These are phyloP conservation scores for Acridotheres tristis DNA, from an alignment of 2,797 vertebrate genomes.

Conservation along the genomic window DNA sequence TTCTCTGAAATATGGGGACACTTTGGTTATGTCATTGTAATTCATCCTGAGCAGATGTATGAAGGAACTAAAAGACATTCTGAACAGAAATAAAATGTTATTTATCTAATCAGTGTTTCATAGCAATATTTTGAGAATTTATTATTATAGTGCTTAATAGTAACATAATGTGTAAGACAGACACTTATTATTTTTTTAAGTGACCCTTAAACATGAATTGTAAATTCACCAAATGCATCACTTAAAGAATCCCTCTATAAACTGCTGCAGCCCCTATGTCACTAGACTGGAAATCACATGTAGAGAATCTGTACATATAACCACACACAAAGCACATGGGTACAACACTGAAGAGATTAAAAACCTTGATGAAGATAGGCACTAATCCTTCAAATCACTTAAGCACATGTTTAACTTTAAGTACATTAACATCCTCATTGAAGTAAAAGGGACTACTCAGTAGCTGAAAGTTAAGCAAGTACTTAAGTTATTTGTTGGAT, in stretches of 20 bases:
- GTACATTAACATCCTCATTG: not conserved
- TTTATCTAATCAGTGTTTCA: not conserved
- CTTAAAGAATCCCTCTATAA: not conserved
- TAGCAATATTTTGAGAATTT: not conserved
- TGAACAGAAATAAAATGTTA: not conserved
- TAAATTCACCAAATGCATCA: not conserved
- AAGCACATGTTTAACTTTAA: slow-evolving; percentile 51
- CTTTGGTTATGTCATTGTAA: not conserved
- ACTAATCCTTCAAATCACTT: slow-evolving; percentile 33
- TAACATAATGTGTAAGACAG: not conserved
- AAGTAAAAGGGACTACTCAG: not conserved
- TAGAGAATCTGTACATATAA: not conserved
- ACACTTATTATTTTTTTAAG: not conserved
- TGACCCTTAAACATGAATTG: not conserved
- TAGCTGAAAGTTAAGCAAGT: slow-evolving; percentile 19
- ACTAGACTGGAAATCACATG: not conserved
- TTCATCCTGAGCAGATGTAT: not conserved
- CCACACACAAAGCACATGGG: not conserved
- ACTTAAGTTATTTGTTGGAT: slow-evolving; percentile 20
- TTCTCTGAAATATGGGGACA: not conserved
- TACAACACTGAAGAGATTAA: not conserved
- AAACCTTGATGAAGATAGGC: not conserved
- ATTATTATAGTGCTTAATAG: not conserved
- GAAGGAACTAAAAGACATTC: not conserved
- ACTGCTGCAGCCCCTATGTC: not conserved